phyloP scores from a whole-genome alignment of 2,797 vertebrate genomes.

The Mallotus villosus region DNA sequence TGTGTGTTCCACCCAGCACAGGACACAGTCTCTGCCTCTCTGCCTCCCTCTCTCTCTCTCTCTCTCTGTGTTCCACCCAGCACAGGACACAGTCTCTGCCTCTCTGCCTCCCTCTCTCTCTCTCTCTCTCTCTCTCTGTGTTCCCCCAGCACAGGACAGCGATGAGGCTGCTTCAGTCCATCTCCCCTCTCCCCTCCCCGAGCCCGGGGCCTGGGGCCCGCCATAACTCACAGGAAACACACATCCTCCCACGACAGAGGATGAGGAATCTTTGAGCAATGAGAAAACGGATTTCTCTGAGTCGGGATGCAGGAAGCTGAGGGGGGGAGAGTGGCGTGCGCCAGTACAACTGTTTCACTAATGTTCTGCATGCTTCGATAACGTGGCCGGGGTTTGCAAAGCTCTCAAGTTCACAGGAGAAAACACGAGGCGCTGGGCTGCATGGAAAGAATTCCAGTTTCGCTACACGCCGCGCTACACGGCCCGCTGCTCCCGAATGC shows the following conservation, averaged over 20 bases:
- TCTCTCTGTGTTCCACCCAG: no score
- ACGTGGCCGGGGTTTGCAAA: neutral
- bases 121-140: neutral
- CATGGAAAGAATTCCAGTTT: slow-evolving; percentile 41
- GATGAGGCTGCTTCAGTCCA: slow-evolving; percentile 31
- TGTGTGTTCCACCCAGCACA: no score
- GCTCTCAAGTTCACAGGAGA: slow-evolving; percentile 5
- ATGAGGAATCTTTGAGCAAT: slow-evolving; percentile 63
- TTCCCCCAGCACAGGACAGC: neutral
- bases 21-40: no score
- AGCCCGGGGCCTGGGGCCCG: slow-evolving; percentile 29
- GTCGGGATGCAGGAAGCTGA: slow-evolving; percentile 47
- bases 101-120: no score
- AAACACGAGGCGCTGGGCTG: slow-evolving; percentile 17
- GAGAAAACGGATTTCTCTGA: slow-evolving; percentile 39
- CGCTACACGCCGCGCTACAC: slow-evolving; percentile 27
- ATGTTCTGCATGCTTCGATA: neutral
- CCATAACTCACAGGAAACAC: slow-evolving; percentile 60
- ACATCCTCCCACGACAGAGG: slow-evolving; percentile 63
- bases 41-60: no score
- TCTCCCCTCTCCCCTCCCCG: slow-evolving; percentile 49
- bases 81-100: no score
- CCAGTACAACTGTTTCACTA: slow-evolving; percentile 23
- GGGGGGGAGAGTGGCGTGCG: neutral
- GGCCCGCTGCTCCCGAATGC: slow-evolving; percentile 26